These are phyloP conservation scores for Dryoscopus gambensis DNA, from an alignment of 2,113 vertebrate species.

Conservation along the genomic window DNA sequence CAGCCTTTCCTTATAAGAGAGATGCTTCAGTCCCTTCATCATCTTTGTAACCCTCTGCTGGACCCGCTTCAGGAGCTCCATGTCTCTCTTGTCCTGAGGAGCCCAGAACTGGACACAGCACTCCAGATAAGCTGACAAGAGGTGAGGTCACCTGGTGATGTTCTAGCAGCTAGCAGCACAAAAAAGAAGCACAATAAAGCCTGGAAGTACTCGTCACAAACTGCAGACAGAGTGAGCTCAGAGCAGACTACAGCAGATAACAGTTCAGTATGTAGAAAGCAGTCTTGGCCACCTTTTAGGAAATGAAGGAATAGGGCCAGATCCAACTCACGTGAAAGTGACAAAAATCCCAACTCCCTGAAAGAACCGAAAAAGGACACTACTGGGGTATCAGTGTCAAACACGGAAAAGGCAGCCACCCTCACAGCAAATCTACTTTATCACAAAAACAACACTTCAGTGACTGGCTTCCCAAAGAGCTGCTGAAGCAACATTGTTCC, in stretches of 20 bases:
- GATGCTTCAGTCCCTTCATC: not conserved
- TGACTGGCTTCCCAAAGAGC: not conserved
- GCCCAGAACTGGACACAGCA: not conserved
- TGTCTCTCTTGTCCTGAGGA: not conserved
- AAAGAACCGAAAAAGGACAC: not conserved
- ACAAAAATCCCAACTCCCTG: not conserved
- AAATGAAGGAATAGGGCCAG: not conserved
- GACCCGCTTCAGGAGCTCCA: not conserved
- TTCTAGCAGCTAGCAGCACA: not conserved
- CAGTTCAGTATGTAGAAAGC: not conserved
- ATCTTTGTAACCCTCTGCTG: no score
- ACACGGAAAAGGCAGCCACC: not conserved
- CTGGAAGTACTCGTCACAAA: not conserved
- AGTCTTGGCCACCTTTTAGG: not conserved
- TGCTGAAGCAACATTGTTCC: not conserved
- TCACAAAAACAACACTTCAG: not conserved
- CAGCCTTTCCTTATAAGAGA: not conserved
- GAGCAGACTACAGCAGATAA: not conserved
- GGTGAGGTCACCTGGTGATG: not conserved
- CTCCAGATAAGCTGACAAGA: not conserved
- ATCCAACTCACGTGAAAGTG: not conserved
- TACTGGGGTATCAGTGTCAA: not conserved
- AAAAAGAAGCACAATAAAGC: not conserved
- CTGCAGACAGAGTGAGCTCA: fast-evolving
- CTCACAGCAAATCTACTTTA: not conserved